phyloP scores from a whole-genome alignment of 2,113 vertebrate genomes.

The Stomatorhinus ivindoensis region DNA sequence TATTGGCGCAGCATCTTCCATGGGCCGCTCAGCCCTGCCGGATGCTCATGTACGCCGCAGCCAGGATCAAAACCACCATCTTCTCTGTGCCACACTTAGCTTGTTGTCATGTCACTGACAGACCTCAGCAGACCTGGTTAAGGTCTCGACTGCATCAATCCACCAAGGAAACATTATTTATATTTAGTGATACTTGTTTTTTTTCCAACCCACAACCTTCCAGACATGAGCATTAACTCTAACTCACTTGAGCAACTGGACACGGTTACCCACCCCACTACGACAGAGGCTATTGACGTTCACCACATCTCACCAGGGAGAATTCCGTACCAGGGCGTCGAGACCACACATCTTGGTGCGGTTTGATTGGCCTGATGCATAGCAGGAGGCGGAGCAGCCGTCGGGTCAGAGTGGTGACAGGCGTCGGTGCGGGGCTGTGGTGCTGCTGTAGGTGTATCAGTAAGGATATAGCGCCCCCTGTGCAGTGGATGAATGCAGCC shows the following conservation, averaged over 20 bases:
- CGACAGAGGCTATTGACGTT: background rate
- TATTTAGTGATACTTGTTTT: background rate
- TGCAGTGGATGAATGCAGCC: slow-evolving; percentile 55
- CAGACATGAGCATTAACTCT: background rate
- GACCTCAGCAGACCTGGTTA: background rate
- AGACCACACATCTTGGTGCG: background rate
- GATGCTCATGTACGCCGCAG: background rate
- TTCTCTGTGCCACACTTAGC: background rate
- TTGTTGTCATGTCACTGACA: background rate
- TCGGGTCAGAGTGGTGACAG: background rate
- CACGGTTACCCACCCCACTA: background rate
- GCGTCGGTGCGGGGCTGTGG: background rate
- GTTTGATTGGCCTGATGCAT: background rate
- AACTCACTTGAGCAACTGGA: background rate
- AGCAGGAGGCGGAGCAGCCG: background rate
- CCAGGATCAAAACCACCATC: background rate
- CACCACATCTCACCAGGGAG: background rate
- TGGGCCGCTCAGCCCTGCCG: background rate
- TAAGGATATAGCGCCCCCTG: slow-evolving; percentile 61
- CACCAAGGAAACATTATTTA: background rate
- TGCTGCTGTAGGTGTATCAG: background rate
- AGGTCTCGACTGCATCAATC: background rate
- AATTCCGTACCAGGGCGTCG: background rate
- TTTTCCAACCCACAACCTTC: background rate
- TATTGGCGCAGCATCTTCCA: background rate